Evolutionary conservation across 2,888 invertebrate species (phyloP), one percentile per base, ranked within the genome.

Genomic region (Penaeus monodon): DNA sequence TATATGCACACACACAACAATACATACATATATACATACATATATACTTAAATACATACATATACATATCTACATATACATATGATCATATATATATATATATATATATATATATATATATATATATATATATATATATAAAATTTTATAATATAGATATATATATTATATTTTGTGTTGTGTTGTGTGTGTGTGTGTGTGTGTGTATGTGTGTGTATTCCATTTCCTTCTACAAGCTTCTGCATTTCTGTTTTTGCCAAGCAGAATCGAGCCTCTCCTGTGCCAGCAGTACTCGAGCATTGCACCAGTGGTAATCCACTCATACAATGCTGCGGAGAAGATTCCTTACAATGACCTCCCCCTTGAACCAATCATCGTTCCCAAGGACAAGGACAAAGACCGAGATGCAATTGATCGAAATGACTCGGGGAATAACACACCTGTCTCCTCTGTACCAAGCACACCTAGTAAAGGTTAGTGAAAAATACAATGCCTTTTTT

Each of bases 221-320:
- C 22, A 24, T 24, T 49, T 24, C 20, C 44, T 14, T n/a, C 33
- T n/a, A 33, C 76, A n/a, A n/a, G n/a, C 20, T 57, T 64, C 22
- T 27, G 10, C 17, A 27, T 57, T 20, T 57, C 14, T 57, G 17
- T 57, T 44, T 77, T 68, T 77, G n/a, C 49, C 77, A 29, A 44
- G 14, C 85, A 90, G 95, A 91, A 92, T 95, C 92, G 95, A 95
- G 91, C 95, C 95, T 57, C 92, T 95, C 81, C 92, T 95, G 81
- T 93, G 94, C 90, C 93, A 94, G 88, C 94, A 93, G 81, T 95
- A 95, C 91, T 92, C 93, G 66, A 93, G 93, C 90, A 93, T 95
- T 66, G 93, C 94, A 88, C 95, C 95, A 66, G 92, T 95, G 85
- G 92, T 93, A 33, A 94, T 95, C 89, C 94, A 94, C 83, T 92